Evolutionary conservation across 2,888 invertebrate genomes (phyloP).

Genomic region (Machimus atricapillus): DNA sequence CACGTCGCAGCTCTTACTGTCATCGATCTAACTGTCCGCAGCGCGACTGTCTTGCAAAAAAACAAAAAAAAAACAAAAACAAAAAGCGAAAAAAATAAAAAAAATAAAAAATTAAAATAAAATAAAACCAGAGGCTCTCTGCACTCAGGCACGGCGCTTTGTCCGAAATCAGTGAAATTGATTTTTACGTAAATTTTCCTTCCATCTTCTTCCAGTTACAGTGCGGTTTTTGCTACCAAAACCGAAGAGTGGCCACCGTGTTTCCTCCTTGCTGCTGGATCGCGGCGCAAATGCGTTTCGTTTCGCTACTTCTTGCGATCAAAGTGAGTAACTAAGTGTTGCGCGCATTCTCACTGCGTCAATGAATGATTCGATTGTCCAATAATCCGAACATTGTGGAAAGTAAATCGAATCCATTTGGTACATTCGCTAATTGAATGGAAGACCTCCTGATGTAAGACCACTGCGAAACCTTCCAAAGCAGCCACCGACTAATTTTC

Average conservation of each 20-base stretch:
- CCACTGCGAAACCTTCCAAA: conserved; percentile 9
- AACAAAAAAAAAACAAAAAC: not conserved
- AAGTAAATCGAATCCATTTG: conserved; percentile 42
- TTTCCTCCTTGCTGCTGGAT: conserved; percentile 17
- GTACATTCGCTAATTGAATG: conserved; percentile 40
- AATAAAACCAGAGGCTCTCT: not conserved
- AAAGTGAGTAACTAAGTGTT: conserved; percentile 23
- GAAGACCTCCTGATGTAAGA: conserved; percentile 16
- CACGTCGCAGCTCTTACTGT: conserved; percentile 3
- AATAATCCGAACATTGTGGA: conserved; percentile 20
- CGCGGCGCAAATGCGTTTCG: conserved; percentile 22
- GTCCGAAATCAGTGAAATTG: conserved; percentile 38
- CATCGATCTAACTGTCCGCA: conserved; percentile 24
- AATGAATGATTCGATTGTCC: conserved; percentile 39
- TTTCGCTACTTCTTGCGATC: conserved; percentile 28
- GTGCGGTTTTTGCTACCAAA: conserved; percentile 19
- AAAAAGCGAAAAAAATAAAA: too few relatives aligned
- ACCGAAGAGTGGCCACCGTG: conserved; percentile 10
- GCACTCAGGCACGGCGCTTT: not conserved
- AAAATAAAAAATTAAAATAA: not conserved
- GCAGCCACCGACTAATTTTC: conserved; percentile 19
- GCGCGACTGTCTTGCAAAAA: not conserved
- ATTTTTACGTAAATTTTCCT: conserved; percentile 41
- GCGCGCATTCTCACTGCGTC: conserved; percentile 34
- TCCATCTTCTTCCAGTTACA: conserved; percentile 17